phyloP scores from a whole-genome alignment of 2,797 vertebrate species.

The Myotis findleyi region DNA sequence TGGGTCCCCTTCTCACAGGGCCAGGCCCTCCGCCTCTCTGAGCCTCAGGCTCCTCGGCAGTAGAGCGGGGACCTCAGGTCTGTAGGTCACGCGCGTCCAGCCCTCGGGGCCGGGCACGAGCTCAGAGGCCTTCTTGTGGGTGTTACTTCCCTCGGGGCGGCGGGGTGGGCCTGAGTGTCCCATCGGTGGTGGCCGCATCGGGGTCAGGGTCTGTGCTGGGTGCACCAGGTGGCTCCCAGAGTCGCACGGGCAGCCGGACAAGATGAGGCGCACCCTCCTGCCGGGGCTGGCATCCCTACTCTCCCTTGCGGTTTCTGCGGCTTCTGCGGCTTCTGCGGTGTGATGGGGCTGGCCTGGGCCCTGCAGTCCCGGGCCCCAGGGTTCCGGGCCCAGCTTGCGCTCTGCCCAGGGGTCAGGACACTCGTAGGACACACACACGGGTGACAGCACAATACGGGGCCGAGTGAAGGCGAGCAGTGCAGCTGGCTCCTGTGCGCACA shows the following conservation, averaged over 20 bases:
- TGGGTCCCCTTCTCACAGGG: neutral
- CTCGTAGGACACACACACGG: accelerated
- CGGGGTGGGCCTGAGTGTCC: neutral
- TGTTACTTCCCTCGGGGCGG: accelerated
- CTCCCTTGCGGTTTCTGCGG: neutral
- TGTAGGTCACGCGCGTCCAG: accelerated
- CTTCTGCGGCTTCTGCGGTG: neutral
- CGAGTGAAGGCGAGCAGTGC: accelerated
- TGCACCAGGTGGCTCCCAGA: accelerated
- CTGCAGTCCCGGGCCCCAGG: accelerated
- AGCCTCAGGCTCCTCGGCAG: neutral
- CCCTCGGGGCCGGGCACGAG: accelerated
- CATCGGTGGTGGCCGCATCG: accelerated
- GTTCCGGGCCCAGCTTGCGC: neutral
- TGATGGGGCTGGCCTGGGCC: accelerated
- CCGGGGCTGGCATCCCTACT: accelerated
- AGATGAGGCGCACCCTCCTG: accelerated
- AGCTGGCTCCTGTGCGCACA: accelerated
- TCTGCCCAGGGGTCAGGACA: accelerated
- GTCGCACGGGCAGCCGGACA: accelerated
- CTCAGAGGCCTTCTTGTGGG: neutral
- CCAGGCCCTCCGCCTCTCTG: neutral
- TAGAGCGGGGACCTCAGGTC: neutral
- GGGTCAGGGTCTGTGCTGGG: accelerated
- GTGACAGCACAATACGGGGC: accelerated